phyloP scores from a whole-genome alignment of 64 coral and sea anemone species.

The Montipora efflorescens region DNA sequence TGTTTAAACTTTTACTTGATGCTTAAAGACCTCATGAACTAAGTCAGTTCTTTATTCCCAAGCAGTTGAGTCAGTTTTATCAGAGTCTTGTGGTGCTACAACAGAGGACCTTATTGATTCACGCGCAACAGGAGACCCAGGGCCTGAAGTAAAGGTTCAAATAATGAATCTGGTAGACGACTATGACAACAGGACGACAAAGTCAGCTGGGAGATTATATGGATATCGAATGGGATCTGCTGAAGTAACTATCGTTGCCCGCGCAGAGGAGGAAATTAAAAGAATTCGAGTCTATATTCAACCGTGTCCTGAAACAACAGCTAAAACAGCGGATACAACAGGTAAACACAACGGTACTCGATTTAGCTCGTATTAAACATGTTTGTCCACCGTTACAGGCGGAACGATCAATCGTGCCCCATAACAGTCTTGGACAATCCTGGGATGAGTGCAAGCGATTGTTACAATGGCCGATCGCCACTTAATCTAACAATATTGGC shows the following conservation, averaged over 20 bases:
- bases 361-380: no score
- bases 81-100: background rate
- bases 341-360: background rate
- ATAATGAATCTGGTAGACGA: constrained; percentile 33
- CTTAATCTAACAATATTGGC: no score
- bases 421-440: no score
- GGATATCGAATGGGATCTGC: constrained; percentile 21
- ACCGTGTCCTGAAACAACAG: constrained; percentile 37
- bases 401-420: no score
- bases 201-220: constrained; percentile 8
- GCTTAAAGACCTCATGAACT: background rate
- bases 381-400: no score
- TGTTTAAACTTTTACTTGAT: no score
- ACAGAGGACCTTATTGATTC: background rate
- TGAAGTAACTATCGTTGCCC: constrained; percentile 45
- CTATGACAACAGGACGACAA: constrained; percentile 35
- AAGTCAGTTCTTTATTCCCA: background rate
- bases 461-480: no score
- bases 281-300: constrained; percentile 36
- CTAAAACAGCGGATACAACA: constrained; percentile 16
- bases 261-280: constrained; percentile 39
- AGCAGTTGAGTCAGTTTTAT: background rate
- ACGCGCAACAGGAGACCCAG: background rate
- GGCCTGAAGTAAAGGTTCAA: constrained; percentile 28
- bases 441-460: no score